A percentile compares a stretch with the other conserved stretches of the same genome.
Conservation (phyloP, 1,140 invertebrate species). For the Gryon sp. region DNA sequence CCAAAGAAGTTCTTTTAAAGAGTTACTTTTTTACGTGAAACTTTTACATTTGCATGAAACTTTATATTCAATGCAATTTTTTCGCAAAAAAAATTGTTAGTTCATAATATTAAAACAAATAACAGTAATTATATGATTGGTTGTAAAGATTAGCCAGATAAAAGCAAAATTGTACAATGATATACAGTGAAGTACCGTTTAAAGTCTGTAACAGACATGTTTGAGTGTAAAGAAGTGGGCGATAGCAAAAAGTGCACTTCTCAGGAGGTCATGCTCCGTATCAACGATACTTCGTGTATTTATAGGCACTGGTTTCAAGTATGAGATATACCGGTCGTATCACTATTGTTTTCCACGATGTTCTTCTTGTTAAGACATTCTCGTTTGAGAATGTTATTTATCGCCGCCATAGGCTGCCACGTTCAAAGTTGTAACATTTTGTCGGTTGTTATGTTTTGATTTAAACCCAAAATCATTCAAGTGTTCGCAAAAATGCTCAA, state of each 20-base stretch:
- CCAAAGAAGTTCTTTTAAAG: no score
- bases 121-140: no score
- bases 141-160: no score
- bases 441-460: no score
- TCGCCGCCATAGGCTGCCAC: background rate
- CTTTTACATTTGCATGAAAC: no score
- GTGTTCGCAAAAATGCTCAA: no score
- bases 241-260: conserved; percentile 68
- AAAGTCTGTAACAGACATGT: conserved; percentile 13
- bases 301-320: conserved; percentile 67
- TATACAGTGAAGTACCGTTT: background rate
- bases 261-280: conserved; percentile 65
- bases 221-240: conserved; percentile 37
- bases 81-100: no score
- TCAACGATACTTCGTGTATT: conserved; percentile 74
- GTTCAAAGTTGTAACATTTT: no score
- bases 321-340: conserved; percentile 67
- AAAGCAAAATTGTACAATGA: conserved; percentile 1
- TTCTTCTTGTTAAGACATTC: conserved; percentile 44
- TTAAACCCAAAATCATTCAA: no score
- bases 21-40: no score
- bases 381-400: conserved; percentile 35
- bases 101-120: no score
- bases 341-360: conserved; percentile 70
- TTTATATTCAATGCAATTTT: no score